Conservation (phyloP, 2,888 invertebrate species). For the Diadegma fenestrale region DNA sequence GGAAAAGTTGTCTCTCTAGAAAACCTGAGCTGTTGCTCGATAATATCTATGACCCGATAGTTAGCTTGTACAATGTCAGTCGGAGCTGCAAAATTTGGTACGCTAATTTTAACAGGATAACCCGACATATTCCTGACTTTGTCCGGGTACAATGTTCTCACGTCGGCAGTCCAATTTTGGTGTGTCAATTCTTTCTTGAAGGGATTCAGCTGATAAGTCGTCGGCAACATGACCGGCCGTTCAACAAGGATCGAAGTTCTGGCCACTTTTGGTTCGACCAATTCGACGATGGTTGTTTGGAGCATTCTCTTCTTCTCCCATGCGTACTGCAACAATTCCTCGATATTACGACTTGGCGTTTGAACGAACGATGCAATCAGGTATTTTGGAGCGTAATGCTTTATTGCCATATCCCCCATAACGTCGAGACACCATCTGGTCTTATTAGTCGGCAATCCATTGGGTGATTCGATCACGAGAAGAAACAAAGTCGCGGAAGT, state of each 20-base stretch:
- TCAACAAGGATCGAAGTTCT: neutral
- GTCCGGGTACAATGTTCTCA: slow-evolving; percentile 63
- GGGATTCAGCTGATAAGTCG: slow-evolving; percentile 66
- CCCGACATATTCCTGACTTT: slow-evolving; percentile 70
- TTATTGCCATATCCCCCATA: slow-evolving; percentile 26
- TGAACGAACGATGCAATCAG: slow-evolving; percentile 46
- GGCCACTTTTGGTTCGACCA: slow-evolving; percentile 10
- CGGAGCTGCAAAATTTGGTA: neutral
- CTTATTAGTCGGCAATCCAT: neutral
- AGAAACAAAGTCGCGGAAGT: slow-evolving; percentile 30
- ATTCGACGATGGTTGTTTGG: slow-evolving; percentile 63
- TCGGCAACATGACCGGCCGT: slow-evolving; percentile 10
- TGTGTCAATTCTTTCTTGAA: slow-evolving; percentile 59
- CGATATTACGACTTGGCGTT: slow-evolving; percentile 12
- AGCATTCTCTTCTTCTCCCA: slow-evolving; percentile 57
- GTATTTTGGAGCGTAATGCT: slow-evolving; percentile 37
- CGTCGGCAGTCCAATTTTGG: slow-evolving; percentile 16
- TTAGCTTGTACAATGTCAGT: slow-evolving; percentile 24
- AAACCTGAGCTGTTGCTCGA: neutral
- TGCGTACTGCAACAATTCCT: slow-evolving; percentile 53
- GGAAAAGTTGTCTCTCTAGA: no score
- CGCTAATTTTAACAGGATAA: slow-evolving; percentile 58
- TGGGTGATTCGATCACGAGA: slow-evolving; percentile 14
- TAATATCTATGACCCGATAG: slow-evolving; percentile 11
- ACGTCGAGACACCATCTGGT: slow-evolving; percentile 10